These are phyloP conservation scores for Oligia strigilis DNA, from an alignment of 2,888 invertebrate genomes.

Conservation along the genomic window DNA sequence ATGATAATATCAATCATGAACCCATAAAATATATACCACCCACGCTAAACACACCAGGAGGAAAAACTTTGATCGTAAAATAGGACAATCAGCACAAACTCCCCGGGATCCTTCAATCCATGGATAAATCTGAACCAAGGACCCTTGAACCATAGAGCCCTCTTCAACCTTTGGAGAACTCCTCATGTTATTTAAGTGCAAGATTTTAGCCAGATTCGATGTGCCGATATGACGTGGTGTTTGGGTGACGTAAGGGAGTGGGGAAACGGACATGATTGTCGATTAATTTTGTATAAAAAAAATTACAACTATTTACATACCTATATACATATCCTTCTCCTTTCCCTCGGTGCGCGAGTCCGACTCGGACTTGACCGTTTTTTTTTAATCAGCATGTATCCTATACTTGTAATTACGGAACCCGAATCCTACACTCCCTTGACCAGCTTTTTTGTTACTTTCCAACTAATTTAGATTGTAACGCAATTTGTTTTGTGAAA, in stretches of 20 bases:
- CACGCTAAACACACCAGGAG: background rate
- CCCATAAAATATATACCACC: constrained; percentile 24
- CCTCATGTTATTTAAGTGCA: constrained; percentile 62
- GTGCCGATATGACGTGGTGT: constrained; percentile 37
- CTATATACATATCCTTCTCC: no score
- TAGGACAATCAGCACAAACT: constrained; percentile 61
- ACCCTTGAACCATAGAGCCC: constrained; percentile 63
- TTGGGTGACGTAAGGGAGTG: background rate
- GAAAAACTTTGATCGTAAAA: constrained; percentile 59
- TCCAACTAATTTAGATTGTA: constrained; percentile 25
- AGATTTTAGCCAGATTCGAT: constrained; percentile 67
- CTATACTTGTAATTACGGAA: background rate
- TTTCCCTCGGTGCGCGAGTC: no score
- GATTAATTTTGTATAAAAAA: background rate
- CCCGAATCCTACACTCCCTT: background rate
- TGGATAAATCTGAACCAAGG: constrained; percentile 71
- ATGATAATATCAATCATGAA: no score
- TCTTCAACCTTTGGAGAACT: constrained; percentile 60
- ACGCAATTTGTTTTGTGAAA: constrained; percentile 29
- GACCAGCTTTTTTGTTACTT: background rate
- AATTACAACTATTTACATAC: no score
- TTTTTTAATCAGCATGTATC: no score
- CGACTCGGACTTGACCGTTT: no score
- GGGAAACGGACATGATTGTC: background rate
- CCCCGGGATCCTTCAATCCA: constrained; percentile 62